Evolutionary conservation across 37 sponge, comb jelly and placozoan species (phyloP).

Genomic region (Lycopodina hypogea): DNA sequence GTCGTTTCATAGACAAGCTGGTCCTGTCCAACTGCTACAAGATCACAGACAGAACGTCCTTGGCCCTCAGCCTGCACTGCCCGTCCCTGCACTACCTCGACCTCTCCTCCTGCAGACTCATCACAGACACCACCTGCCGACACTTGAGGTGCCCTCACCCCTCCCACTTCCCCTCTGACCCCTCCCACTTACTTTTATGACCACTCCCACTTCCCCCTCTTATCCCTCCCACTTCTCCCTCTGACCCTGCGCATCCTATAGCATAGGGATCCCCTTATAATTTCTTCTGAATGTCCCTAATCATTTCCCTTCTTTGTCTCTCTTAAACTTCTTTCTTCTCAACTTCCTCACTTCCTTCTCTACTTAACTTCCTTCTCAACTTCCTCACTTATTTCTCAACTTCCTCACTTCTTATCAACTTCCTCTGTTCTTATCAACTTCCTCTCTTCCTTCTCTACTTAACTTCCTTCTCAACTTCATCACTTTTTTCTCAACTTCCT

Average conservation of each 20-base stretch:
- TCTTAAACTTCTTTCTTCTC: too few relatives aligned
- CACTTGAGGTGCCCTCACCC: slow-evolving; percentile 44
- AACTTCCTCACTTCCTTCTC: not conserved
- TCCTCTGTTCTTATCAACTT: slow-evolving; percentile 23
- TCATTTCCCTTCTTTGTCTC: too few relatives aligned
- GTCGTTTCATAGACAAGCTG: slow-evolving; percentile 80
- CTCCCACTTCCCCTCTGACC: not conserved
- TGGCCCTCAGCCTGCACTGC: slow-evolving; percentile 68
- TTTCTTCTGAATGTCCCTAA: too few relatives aligned
- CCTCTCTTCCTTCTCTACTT: slow-evolving; percentile 9
- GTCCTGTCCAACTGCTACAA: slow-evolving; percentile 69
- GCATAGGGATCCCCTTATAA: too few relatives aligned
- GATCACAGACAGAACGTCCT: slow-evolving; percentile 64
- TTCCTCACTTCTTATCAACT: slow-evolving; percentile 3
- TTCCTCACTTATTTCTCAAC: not conserved
- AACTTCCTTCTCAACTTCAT: not conserved
- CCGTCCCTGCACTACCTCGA: slow-evolving; percentile 63
- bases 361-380: not conserved
- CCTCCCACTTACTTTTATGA: not conserved
- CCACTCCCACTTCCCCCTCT: not conserved
- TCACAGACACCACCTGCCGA: slow-evolving; percentile 65
- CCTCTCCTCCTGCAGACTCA: slow-evolving; percentile 69
- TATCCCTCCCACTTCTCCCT: not conserved
- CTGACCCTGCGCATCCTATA: not conserved
- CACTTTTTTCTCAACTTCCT: not conserved